Conservation (phyloP, 2,113 vertebrate species). For the Puma concolor region DNA sequence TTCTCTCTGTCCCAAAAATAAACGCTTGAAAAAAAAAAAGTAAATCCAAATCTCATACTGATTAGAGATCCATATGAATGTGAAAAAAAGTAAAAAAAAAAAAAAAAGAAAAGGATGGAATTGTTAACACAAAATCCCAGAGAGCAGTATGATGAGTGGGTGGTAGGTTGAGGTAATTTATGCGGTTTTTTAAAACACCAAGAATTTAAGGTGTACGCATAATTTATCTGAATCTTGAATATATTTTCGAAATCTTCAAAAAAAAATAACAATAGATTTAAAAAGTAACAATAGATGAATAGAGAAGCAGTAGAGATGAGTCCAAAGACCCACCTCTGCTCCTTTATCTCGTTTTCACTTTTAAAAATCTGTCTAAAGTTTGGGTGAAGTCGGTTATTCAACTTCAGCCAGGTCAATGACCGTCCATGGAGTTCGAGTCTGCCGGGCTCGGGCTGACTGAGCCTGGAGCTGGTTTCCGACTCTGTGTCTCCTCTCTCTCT, state of each 20-base stretch:
- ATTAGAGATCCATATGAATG: not conserved
- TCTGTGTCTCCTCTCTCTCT: too few relatives aligned
- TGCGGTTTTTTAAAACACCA: not conserved
- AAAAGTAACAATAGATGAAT: not conserved
- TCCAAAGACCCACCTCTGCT: not conserved
- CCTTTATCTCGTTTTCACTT: not conserved
- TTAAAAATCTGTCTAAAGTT: not conserved
- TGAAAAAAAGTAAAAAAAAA: not conserved
- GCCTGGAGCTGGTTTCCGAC: too few relatives aligned
- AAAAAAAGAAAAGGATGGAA: not conserved
- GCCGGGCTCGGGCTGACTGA: too few relatives aligned
- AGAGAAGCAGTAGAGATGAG: not conserved
- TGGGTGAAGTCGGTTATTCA: too few relatives aligned
- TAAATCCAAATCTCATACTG: not conserved
- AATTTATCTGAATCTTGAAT: too few relatives aligned
- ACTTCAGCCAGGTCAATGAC: too few relatives aligned
- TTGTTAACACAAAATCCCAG: not conserved
- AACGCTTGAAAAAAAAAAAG: too few relatives aligned
- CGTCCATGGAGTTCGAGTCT: too few relatives aligned
- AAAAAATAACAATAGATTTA: not conserved
- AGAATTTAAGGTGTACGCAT: not conserved
- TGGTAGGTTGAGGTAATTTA: too few relatives aligned
- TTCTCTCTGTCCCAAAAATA: too few relatives aligned
- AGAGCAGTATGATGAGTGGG: rapidly evolving
- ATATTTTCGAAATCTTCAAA: not conserved